Evolutionary conservation across 1,140 invertebrate species (phyloP).

Genomic region (Goniozus legneri): DNA sequence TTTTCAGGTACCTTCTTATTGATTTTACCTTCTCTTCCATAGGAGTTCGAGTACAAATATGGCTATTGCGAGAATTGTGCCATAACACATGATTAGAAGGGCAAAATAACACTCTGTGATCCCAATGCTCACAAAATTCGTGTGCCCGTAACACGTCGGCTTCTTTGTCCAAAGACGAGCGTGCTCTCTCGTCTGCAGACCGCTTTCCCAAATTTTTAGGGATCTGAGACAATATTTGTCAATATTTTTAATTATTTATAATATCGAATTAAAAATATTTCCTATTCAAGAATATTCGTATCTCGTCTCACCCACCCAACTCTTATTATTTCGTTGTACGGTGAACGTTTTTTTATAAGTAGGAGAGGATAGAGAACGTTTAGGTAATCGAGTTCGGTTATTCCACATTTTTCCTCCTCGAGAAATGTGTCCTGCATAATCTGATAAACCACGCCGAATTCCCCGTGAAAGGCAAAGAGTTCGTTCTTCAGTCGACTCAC

Average conservation of each 20-base stretch:
- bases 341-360: constrained; percentile 58
- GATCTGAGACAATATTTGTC: constrained; percentile 45
- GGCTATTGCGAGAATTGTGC: constrained; percentile 9
- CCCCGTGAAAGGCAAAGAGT: constrained; percentile 65
- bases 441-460: constrained; percentile 60
- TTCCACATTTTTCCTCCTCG: constrained; percentile 65
- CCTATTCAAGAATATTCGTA: too few relatives aligned
- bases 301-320: too few relatives aligned
- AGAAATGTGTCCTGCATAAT: constrained; percentile 62
- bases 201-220: constrained; percentile 59
- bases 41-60: constrained; percentile 12
- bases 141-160: constrained; percentile 55
- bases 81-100: constrained; percentile 32
- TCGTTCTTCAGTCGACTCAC: constrained; percentile 56
- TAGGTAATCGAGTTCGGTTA: constrained; percentile 62
- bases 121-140: constrained; percentile 59
- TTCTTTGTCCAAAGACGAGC: constrained; percentile 58
- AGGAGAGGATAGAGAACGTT: constrained; percentile 60
- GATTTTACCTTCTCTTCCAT: constrained; percentile 14
- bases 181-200: constrained; percentile 58
- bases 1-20: too few relatives aligned
- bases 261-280: background rate
- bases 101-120: constrained; percentile 57
- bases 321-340: constrained; percentile 62
- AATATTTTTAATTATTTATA: background rate